Percentiles rank a stretch among this genome's conserved stretches.
These are phyloP conservation scores for Rhagium mordax DNA, from an alignment of 2,888 invertebrate genomes.

Conservation along the genomic window DNA sequence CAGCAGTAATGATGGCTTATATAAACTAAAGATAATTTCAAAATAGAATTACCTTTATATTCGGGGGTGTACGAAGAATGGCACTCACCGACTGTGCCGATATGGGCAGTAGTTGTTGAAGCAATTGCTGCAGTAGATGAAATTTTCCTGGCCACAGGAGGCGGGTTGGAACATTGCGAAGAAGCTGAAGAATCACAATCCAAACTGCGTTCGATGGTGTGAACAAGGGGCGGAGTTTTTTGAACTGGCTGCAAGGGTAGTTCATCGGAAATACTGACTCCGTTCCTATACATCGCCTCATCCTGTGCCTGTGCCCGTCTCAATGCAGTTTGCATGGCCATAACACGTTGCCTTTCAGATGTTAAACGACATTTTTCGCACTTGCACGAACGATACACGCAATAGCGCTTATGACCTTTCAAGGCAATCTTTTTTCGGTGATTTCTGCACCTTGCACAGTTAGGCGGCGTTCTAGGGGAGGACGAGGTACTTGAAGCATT, in stretches of 20 bases:
- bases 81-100: conserved; percentile 60
- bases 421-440: conserved; percentile 90
- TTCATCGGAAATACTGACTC: conserved; percentile 59
- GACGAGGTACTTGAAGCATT: conserved; percentile 73
- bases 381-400: conserved; percentile 86
- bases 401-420: conserved; percentile 94
- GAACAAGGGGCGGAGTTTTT: conserved; percentile 68
- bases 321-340: conserved; percentile 90
- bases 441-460: conserved; percentile 94
- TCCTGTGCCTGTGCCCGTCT: conserved; percentile 90
- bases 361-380: conserved; percentile 92
- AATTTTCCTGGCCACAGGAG: conserved; percentile 70
- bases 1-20: background rate
- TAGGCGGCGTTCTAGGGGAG: conserved; percentile 87
- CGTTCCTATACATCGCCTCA: conserved; percentile 74
- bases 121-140: conserved; percentile 57
- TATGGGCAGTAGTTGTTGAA: conserved; percentile 67
- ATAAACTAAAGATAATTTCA: background rate
- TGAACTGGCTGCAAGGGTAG: conserved; percentile 67
- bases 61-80: conserved; percentile 59
- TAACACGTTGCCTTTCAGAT: conserved; percentile 88
- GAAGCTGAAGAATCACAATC: conserved; percentile 77
- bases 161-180: conserved; percentile 73
- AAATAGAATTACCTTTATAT: conserved; percentile 56
- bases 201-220: conserved; percentile 64